phyloP scores from a whole-genome alignment of 2,113 vertebrate species.

The Hippocampus zosterae region DNA sequence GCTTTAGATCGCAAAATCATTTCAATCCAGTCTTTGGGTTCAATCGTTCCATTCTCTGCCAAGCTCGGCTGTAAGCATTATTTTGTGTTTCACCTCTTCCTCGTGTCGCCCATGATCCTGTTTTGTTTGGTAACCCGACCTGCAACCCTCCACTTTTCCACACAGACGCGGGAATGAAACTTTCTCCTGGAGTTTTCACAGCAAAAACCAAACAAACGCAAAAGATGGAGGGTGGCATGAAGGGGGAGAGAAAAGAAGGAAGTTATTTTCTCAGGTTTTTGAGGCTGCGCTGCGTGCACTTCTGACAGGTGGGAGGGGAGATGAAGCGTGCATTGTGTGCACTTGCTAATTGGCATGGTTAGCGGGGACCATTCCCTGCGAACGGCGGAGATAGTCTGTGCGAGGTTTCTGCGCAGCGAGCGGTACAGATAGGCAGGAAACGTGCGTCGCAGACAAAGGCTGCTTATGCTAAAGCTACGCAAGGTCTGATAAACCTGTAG shows the following conservation, averaged over 20 bases:
- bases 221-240: slow-evolving; percentile 34
- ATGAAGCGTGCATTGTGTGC: slow-evolving; percentile 69
- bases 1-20: slow-evolving; percentile 22
- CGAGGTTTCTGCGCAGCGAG: slow-evolving; percentile 55
- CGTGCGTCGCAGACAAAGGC: slow-evolving; percentile 34
- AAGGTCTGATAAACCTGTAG: slow-evolving; percentile 63
- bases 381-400: slow-evolving; percentile 63
- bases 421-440: slow-evolving; percentile 49
- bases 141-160: slow-evolving; percentile 4
- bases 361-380: slow-evolving; percentile 59
- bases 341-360: slow-evolving; percentile 72
- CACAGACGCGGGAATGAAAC: slow-evolving; percentile 51
- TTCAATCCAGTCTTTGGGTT: slow-evolving; percentile 15
- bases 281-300: slow-evolving; percentile 52
- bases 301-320: slow-evolving; percentile 72
- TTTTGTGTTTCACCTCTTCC: slow-evolving; percentile 21
- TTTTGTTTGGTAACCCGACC: slow-evolving; percentile 48
- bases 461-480: slow-evolving; percentile 59
- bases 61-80: slow-evolving; percentile 45
- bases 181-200: slow-evolving; percentile 59
- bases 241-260: slow-evolving; percentile 51
- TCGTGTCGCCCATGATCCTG: slow-evolving; percentile 29
- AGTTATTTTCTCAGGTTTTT: slow-evolving; percentile 63
- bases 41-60: too few species aligned
- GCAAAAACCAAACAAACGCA: slow-evolving; percentile 56